These are phyloP conservation scores for Vireo griseus DNA, from an alignment of 2,797 vertebrate species.

Conservation along the genomic window DNA sequence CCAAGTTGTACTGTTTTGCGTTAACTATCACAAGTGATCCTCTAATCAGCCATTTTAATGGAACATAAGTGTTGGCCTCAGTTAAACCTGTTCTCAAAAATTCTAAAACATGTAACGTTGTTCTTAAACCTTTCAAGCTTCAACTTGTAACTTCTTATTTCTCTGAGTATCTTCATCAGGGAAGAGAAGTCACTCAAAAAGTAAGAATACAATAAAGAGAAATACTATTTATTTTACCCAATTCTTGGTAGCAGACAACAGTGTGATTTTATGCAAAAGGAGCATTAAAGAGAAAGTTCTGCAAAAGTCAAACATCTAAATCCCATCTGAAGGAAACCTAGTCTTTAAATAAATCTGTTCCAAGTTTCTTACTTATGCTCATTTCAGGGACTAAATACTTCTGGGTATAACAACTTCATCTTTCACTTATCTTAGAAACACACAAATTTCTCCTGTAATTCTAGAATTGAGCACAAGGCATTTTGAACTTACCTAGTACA, in stretches of 20 bases:
- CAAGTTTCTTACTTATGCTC: not conserved
- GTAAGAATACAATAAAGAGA: not conserved
- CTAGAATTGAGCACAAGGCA: not conserved
- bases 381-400: not conserved
- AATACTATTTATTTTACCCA: not conserved
- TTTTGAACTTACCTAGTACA: slow-evolving; percentile 81
- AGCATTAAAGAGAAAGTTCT: not conserved
- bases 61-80: not conserved
- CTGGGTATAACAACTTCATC: not conserved
- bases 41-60: not conserved
- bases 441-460: not conserved
- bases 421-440: not conserved
- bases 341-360: not conserved
- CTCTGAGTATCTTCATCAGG: not conserved
- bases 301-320: not conserved
- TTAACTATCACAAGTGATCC: not conserved
- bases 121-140: not conserved
- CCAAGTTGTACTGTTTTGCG: not conserved
- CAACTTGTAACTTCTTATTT: not conserved
- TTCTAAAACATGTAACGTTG: not conserved
- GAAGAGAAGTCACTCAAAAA: not conserved
- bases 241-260: not conserved
- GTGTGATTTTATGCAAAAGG: not conserved
- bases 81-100: not conserved
- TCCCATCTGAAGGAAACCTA: not conserved